These are phyloP conservation scores for Uropsilus gracilis DNA, from an alignment of 2,113 vertebrate species.

Conservation along the genomic window DNA sequence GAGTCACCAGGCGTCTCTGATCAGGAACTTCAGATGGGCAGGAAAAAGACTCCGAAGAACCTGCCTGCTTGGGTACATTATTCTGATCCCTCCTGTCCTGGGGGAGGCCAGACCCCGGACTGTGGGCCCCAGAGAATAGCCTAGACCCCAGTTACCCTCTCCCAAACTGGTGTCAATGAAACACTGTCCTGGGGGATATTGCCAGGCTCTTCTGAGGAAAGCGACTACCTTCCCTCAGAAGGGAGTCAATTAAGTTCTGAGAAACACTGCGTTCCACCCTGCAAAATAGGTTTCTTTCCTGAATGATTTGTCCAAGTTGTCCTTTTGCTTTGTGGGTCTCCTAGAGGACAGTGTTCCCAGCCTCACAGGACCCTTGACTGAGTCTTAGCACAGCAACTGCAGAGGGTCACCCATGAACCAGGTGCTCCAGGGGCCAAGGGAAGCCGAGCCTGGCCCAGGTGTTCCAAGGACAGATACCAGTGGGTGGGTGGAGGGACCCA, in stretches of 20 bases:
- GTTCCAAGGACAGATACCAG: background rate
- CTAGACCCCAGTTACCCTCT: background rate
- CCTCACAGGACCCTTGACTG: background rate
- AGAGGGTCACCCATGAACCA: background rate
- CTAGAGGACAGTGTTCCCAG: background rate
- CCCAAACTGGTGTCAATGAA: background rate
- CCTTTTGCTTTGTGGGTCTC: background rate
- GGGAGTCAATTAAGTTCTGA: background rate
- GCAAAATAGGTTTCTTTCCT: background rate
- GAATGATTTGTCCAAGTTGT: background rate
- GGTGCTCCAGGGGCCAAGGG: background rate
- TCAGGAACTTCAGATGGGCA: background rate
- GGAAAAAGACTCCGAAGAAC: background rate
- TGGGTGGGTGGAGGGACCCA: background rate
- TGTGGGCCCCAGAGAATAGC: background rate
- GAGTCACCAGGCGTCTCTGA: background rate
- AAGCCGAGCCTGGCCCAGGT: background rate
- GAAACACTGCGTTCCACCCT: background rate
- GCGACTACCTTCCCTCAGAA: accelerated
- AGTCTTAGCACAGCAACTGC: background rate
- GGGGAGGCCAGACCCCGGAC: too few relatives aligned
- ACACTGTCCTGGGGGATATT: background rate
- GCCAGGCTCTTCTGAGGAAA: background rate
- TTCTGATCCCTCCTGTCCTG: background rate
- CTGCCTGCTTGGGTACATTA: background rate